Conservation (phyloP, 2,888 invertebrate genomes). For the Alloplasta piceator region DNA sequence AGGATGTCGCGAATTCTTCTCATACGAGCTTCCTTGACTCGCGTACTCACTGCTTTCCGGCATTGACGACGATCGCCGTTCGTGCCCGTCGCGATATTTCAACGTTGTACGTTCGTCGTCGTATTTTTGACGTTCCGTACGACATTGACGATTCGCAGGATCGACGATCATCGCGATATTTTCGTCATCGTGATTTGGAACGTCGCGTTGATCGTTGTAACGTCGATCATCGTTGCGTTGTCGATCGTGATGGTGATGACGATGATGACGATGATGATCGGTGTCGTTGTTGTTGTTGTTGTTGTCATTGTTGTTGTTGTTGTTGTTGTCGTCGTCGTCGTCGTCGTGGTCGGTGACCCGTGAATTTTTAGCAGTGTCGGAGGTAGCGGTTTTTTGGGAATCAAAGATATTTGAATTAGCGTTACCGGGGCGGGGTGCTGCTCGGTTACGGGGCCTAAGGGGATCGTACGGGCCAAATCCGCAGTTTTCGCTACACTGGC, state of each 20-base stretch:
- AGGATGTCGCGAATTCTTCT: constrained; percentile 79
- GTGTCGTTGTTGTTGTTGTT: constrained; percentile 64
- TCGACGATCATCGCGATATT: constrained; percentile 42
- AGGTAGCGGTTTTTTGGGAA: constrained; percentile 83
- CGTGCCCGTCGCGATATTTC: constrained; percentile 71
- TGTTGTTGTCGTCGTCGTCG: constrained; percentile 20
- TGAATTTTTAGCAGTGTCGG: constrained; percentile 83
- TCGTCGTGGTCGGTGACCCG: constrained; percentile 76
- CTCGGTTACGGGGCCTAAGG: constrained; percentile 83
- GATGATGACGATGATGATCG: constrained; percentile 76
- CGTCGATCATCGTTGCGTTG: constrained; percentile 68
- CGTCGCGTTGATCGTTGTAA: constrained; percentile 50
- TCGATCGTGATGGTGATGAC: constrained; percentile 49
- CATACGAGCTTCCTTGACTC: constrained; percentile 81
- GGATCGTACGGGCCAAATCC: constrained; percentile 83
- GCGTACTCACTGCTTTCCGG: constrained; percentile 83
- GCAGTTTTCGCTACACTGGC: constrained; percentile 83
- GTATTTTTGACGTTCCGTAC: constrained; percentile 69
- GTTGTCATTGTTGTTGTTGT: constrained; percentile 37
- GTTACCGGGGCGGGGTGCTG: constrained; percentile 83
- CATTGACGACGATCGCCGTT: constrained; percentile 81
- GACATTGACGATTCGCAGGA: constrained; percentile 64
- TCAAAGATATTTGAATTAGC: constrained; percentile 83
- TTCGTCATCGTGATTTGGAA: constrained; percentile 52
- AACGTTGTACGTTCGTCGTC: constrained; percentile 64